phyloP scores from a whole-genome alignment of 1,140 invertebrate species.

The Nephila pilipes region DNA sequence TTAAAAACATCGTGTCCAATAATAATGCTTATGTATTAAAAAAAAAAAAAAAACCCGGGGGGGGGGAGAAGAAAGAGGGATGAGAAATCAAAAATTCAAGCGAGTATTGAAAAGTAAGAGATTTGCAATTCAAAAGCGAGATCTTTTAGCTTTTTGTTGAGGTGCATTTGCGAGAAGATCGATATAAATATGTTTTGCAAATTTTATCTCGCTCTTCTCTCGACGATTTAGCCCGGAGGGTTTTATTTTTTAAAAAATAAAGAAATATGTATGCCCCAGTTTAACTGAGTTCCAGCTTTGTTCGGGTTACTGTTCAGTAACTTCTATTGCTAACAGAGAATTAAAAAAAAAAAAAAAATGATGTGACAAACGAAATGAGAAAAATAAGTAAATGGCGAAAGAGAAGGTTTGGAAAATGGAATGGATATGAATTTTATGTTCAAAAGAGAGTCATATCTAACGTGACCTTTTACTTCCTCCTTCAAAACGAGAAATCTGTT shows the following conservation, averaged over 20 bases:
- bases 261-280: not conserved
- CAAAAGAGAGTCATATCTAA: too few species aligned
- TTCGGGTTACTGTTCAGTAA: not conserved
- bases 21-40: not conserved
- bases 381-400: too few species aligned
- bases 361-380: too few species aligned
- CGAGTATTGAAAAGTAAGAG: conserved; percentile 5
- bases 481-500: too few species aligned
- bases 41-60: too few species aligned
- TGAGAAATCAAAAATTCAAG: conserved; percentile 7
- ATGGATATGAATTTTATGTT: too few species aligned
- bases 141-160: not conserved
- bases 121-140: conserved; percentile 34
- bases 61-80: not conserved
- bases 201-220: not conserved
- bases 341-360: too few species aligned
- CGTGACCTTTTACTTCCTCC: too few species aligned
- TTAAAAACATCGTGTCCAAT: conserved; percentile 46
- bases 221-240: not conserved
- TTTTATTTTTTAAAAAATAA: not conserved
- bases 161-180: not conserved
- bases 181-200: conserved; percentile 11
- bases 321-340: not conserved
- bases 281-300: not conserved
- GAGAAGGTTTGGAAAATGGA: too few species aligned